phyloP scores from a whole-genome alignment of 35 echinoderm and acorn worm species.

The Stichopus chloronotus region DNA sequence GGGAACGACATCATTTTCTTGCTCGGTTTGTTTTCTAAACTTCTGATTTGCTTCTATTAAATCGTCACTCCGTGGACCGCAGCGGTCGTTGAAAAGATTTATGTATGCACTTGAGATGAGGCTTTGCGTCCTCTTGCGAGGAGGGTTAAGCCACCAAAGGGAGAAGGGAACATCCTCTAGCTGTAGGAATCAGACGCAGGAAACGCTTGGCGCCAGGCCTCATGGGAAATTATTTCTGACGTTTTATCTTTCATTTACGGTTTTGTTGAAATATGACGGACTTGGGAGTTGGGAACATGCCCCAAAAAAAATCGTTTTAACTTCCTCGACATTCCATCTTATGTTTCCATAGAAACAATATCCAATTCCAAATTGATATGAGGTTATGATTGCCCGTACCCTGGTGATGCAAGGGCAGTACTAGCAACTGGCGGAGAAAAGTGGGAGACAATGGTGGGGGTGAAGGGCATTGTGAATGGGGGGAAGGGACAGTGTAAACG shows the following conservation, averaged over 20 bases:
- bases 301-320: not conserved
- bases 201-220: slow-evolving; percentile 35
- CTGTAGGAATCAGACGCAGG: not conserved
- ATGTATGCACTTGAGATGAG: slow-evolving; percentile 39
- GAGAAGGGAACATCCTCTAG: not conserved
- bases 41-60: slow-evolving; percentile 54
- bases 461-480: not conserved
- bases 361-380: not conserved
- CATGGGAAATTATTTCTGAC: slow-evolving; percentile 46
- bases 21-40: slow-evolving; percentile 37
- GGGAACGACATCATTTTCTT: slow-evolving; percentile 34
- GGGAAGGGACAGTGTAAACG: not conserved
- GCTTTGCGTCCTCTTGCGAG: not conserved
- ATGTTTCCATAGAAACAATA: slow-evolving; percentile 14
- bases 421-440: not conserved
- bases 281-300: not conserved
- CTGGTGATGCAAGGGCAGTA: not conserved
- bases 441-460: not conserved
- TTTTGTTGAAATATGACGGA: slow-evolving; percentile 30
- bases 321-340: not conserved
- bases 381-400: no score
- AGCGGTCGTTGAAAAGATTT: slow-evolving; percentile 50
- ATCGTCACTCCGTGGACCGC: slow-evolving; percentile 35
- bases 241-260: slow-evolving; percentile 22
- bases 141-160: not conserved